These are phyloP conservation scores for Andrena marginata DNA, from an alignment of 2,888 invertebrate species.

Conservation along the genomic window DNA sequence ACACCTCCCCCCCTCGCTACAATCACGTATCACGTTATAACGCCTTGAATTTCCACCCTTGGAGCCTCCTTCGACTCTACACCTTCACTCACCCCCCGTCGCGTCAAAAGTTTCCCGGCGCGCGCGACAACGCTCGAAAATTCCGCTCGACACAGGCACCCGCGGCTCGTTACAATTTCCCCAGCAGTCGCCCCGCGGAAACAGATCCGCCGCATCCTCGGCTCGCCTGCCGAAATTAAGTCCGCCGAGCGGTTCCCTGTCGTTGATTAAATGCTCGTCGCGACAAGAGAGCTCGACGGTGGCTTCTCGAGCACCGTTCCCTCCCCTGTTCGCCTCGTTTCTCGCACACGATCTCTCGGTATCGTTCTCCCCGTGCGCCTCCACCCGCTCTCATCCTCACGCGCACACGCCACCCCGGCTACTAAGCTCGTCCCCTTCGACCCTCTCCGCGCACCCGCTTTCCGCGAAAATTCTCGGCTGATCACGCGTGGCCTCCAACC, in stretches of 20 bases:
- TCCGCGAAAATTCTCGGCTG: conserved; percentile 10
- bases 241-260: conserved; percentile 75
- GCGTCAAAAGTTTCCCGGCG: background rate
- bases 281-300: conserved; percentile 73
- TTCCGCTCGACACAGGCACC: background rate
- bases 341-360: background rate
- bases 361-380: conserved; percentile 13
- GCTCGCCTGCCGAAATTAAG: conserved; percentile 62
- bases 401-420: conserved; percentile 26
- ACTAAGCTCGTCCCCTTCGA: background rate
- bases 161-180: conserved; percentile 3
- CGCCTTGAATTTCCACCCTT: conserved; percentile 67
- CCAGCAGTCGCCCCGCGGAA: conserved; percentile 7
- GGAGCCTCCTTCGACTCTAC: background rate
- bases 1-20: conserved; percentile 2
- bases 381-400: conserved; percentile 1
- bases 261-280: conserved; percentile 83
- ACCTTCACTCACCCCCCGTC: conserved; percentile 17
- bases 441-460: background rate
- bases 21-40: conserved; percentile 79
- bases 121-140: conserved; percentile 17
- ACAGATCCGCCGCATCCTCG: conserved; percentile 18
- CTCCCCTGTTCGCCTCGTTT: conserved; percentile 36
- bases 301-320: conserved; percentile 12
- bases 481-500: conserved; percentile 7